Base-by-base conservation (phyloP, 2,888 invertebrate species). In the Agrochola circellaris region DNA sequence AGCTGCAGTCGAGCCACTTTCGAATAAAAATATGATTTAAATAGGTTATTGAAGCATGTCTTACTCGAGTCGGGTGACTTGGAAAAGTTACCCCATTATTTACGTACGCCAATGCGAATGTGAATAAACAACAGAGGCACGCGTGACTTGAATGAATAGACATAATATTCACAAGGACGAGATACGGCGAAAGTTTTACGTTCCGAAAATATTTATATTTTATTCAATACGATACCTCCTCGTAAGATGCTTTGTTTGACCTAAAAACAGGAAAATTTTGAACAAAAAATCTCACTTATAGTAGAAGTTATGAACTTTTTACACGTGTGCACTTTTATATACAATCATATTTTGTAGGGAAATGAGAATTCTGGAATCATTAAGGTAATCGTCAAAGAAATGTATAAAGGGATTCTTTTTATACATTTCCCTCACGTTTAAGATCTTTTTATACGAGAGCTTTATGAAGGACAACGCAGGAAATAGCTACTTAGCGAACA, bases 101-200 rank as follows among this genome's bases (percentile, higher is more conserved):
- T 94, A 94, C 93, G 92, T 90, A 93, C 90, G 90, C 91, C 91
- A 91, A 92, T 92, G 91, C 91, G 92, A 94, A 95, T 93, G 93
- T 93, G 94, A 93, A 95, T 95, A 95, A 95, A 95, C 95, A 95
- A 91, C 88, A 87, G 84, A 86, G 87, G 86, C 89, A 91, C 89
- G 91, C 96, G 96, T 96, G 96, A 95, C 94, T 92, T 70, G 95
- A 95, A 95, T 96, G 92, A 93, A 94, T 91, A 88, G 88, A 87
- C 91, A 88, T 91, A 90, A 93, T 91, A 91, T 92, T 92, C 90
- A 89, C 89, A 86, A 90, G 89, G 89, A 90, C 85, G 88, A 90
- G 90, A 88, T 90, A 89, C 89, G 84, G 90, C 78, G 84, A 91
- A 93, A 93, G 89, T 93, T 94, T 93, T 92, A 90, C 90, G 89